Percentiles rank a stretch among this genome's conserved stretches.
Conservation (phyloP, 2,888 invertebrate species). For the Cantharis lateralis region DNA sequence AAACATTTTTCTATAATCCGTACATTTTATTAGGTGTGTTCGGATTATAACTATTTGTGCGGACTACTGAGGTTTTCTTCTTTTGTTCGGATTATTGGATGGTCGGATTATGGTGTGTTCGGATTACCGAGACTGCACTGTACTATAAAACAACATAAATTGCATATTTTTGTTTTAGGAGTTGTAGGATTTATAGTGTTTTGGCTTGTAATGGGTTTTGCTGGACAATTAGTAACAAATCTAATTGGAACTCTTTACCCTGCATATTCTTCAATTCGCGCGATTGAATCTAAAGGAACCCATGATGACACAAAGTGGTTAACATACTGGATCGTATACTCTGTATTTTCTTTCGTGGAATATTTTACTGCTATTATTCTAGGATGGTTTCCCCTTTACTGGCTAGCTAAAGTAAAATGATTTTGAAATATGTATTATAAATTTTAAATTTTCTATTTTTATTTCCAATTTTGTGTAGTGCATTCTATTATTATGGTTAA, state of each 20-base stretch:
- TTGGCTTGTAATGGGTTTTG: conserved; percentile 96
- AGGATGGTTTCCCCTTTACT: conserved; percentile 88
- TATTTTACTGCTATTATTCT: conserved; percentile 86
- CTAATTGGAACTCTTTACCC: conserved; percentile 90
- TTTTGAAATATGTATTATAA: not conserved
- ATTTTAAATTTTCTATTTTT: not conserved
- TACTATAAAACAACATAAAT: not conserved
- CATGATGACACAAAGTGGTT: conserved; percentile 92
- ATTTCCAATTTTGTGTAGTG: conserved; percentile 60
- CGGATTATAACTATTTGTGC: too few relatives aligned
- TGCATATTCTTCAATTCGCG: conserved; percentile 84
- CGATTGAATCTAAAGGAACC: conserved; percentile 72
- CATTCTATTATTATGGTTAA: conserved; percentile 81
- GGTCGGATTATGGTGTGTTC: too few relatives aligned
- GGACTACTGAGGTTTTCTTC: too few relatives aligned
- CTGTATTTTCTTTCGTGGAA: conserved; percentile 83
- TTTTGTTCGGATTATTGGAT: too few relatives aligned
- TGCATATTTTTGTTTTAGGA: conserved; percentile 44
- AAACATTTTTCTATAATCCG: too few relatives aligned
- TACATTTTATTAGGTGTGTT: too few relatives aligned
- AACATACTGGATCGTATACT: conserved; percentile 94
- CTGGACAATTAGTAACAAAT: conserved; percentile 91
- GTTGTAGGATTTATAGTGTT: conserved; percentile 67
- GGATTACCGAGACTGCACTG: too few relatives aligned
- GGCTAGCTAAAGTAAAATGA: conserved; percentile 76